Base-by-base conservation (phyloP, 2,888 invertebrate species). In the Drosophila borborema region DNA sequence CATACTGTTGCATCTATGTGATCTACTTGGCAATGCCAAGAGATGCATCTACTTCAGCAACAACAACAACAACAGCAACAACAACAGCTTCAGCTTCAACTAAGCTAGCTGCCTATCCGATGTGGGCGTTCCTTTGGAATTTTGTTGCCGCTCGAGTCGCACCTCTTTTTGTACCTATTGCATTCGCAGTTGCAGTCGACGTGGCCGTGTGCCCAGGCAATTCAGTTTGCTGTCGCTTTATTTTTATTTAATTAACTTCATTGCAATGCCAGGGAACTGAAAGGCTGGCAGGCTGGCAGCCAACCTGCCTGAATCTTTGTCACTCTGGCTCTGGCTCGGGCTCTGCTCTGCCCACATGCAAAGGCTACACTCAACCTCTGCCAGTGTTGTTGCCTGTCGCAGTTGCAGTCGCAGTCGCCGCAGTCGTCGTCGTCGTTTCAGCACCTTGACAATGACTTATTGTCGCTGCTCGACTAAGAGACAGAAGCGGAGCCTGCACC, bases 171-270 rank as follows among this genome's bases (percentile, higher is more conserved):
- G 46, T 41, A 65, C 46, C 46, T 14, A 49, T 58, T 62, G 58
- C 67, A 67, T 18, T 72, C 38, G 36, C 12, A 49, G 40, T 28
- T 45, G 45, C 53, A n/a, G 40, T 10, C 12, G 55, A n/a, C 54
- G 9, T 41, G 28, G 41, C 51, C 62, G 66, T 72, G 74, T 63
- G 79, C 73, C 64, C 59, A 64, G 75, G 73, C 84, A 86, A 84
- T 84, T 86, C 81, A 77, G 80, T 82, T 84, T 74, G 84, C 79
- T 81, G 82, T 83, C 83, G 72, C 74, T 84, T 85, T 84, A 82
- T 82, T 85, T 86, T 85, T 85, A 87, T 86, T 87, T 87, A 87
- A 86, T 86, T 86, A 86, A 86, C 87, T 86, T 85, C 85, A 85
- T 85, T 85, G 84, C 76, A 78, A 73, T 77, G 79, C 76, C 77